Conservation (phyloP, 2,888 invertebrate species). For the Amiota mariae region DNA sequence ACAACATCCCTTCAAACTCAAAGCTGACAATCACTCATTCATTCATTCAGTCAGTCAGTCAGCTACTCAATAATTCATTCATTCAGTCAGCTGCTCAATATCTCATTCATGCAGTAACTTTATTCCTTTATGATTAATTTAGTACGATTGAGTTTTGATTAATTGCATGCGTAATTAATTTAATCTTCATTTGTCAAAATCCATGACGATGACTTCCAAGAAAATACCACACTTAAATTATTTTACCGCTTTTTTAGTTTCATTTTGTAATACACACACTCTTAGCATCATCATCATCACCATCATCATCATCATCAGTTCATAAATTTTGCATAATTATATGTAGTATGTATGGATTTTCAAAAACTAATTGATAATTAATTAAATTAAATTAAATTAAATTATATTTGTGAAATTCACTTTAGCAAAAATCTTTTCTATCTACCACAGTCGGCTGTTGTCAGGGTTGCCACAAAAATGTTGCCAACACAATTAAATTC, state of each 20-base stretch:
- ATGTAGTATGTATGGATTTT: constrained; percentile 39
- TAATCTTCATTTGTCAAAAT: constrained; percentile 49
- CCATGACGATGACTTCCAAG: not conserved
- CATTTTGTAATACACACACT: not conserved
- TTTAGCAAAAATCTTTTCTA: not conserved
- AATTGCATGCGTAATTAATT: constrained; percentile 54
- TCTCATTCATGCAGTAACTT: not conserved
- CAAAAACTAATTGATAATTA: constrained; percentile 66
- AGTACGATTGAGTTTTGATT: constrained; percentile 35
- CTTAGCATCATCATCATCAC: too few species aligned
- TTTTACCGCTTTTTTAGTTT: not conserved
- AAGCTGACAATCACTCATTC: too few species aligned
- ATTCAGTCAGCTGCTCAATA: too few species aligned
- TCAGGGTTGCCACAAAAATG: not conserved
- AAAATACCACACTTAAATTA: not conserved
- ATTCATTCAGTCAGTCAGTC: too few species aligned
- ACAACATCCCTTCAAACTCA: not conserved
- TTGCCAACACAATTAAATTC: constrained; percentile 50
- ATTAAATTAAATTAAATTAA: constrained; percentile 61
- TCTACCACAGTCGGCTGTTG: not conserved
- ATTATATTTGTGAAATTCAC: constrained; percentile 46
- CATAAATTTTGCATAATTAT: constrained; percentile 55
- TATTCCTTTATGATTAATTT: not conserved
- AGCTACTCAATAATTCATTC: constrained; percentile 21
- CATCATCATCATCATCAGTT: constrained; percentile 30